These are phyloP conservation scores for Aplidium turbinatum DNA, from an alignment of 23 tunicate species.

Conservation along the genomic window DNA sequence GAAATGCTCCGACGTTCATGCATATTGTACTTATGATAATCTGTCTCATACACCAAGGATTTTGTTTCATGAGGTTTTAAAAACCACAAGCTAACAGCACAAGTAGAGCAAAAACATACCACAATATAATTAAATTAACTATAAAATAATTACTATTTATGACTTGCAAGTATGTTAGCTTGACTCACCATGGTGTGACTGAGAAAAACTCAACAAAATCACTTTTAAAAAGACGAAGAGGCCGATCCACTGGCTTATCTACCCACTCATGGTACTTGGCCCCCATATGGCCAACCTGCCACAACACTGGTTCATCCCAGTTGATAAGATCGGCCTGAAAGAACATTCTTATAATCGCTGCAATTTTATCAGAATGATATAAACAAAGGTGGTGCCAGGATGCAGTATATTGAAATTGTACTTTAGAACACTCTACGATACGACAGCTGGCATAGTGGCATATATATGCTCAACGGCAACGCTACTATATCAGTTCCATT, in stretches of 20 bases:
- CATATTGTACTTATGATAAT: no score
- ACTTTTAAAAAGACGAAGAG: slow-evolving; percentile 81
- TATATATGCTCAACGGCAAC: no score
- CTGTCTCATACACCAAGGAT: no score
- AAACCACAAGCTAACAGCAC: not conserved
- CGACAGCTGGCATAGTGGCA: no score
- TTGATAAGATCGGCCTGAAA: slow-evolving; percentile 54
- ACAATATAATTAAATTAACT: not conserved
- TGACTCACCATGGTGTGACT: slow-evolving; percentile 85
- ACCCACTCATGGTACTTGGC: slow-evolving; percentile 95
- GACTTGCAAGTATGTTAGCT: not conserved
- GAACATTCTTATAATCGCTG: no score
- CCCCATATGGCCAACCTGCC: slow-evolving; percentile 98
- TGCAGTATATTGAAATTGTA: no score
- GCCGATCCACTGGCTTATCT: slow-evolving; percentile 83
- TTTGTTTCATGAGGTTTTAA: not conserved
- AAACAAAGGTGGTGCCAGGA: no score
- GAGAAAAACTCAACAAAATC: slow-evolving; percentile 93
- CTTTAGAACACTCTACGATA: no score
- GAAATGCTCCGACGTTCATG: no score
- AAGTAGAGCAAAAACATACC: not conserved
- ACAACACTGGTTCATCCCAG: slow-evolving; percentile 88
- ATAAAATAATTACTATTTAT: not conserved
- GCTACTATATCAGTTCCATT: no score
- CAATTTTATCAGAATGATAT: no score